A percentile compares a stretch with the other conserved stretches of the same genome.
These are phyloP conservation scores for Eurystomus glaucurus DNA, from an alignment of 2,797 vertebrate species.

Conservation along the genomic window DNA sequence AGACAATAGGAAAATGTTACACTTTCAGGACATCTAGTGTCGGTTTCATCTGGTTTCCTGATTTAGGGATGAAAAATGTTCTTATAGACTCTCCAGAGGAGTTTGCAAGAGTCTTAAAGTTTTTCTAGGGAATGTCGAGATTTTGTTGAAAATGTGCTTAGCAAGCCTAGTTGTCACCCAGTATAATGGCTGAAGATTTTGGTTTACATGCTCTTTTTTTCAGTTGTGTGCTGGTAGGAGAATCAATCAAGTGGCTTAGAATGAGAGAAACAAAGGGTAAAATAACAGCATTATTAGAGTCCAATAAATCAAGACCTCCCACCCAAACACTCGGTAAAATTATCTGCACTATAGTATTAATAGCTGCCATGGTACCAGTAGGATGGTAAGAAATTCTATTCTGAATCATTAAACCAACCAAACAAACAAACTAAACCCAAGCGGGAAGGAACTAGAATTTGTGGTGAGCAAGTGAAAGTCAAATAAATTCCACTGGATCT, in stretches of 20 bases:
- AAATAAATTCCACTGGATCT: constrained; percentile 11
- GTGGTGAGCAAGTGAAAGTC: constrained; percentile 29
- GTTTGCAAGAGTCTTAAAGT: background rate
- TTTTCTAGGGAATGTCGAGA: background rate
- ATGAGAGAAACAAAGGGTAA: background rate
- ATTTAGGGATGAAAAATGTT: background rate
- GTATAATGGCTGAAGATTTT: background rate
- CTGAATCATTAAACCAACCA: background rate
- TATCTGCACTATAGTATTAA: background rate
- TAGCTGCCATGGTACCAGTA: background rate
- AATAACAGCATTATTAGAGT: background rate
- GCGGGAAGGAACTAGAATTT: background rate
- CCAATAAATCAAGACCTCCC: background rate
- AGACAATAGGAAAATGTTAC: background rate
- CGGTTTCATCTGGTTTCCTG: background rate
- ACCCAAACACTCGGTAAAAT: background rate
- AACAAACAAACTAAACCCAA: background rate
- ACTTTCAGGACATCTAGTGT: background rate
- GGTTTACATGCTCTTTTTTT: background rate
- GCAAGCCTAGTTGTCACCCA: background rate
- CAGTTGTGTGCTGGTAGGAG: background rate
- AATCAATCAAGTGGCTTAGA: background rate
- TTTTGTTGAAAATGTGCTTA: background rate
- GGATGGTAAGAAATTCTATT: background rate
- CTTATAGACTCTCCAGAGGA: background rate